Conservation (phyloP, 2,888 invertebrate species). For the Omphaloscelis lunosa region DNA sequence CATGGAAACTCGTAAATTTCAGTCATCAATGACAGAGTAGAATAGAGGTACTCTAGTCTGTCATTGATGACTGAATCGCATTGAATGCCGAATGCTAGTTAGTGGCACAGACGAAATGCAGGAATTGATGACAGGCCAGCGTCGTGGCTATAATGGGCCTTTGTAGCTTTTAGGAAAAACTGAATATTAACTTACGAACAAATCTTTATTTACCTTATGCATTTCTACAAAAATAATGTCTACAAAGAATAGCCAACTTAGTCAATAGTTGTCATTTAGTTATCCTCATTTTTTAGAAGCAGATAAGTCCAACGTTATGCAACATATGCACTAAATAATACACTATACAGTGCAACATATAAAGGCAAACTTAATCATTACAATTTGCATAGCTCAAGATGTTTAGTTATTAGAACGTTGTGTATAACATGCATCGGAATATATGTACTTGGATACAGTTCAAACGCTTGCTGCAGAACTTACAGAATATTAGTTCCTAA, state of each 20-base stretch:
- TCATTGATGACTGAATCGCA: no score
- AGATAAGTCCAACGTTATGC: no score
- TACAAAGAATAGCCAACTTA: not conserved
- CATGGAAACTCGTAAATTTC: not conserved
- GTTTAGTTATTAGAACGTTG: slow-evolving; percentile 13
- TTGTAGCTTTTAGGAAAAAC: not conserved
- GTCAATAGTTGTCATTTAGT: not conserved
- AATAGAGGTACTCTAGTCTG: not conserved
- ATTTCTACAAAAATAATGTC: not conserved
- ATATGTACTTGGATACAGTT: slow-evolving; percentile 1
- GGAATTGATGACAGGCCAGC: not conserved
- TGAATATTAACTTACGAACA: not conserved
- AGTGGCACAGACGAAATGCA: not conserved
- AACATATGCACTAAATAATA: no score
- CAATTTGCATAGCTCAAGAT: slow-evolving; percentile 3
- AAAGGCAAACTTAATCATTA: not conserved
- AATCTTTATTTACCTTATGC: not conserved
- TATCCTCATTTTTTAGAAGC: not conserved
- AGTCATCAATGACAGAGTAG: slow-evolving; percentile 6
- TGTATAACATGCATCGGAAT: not conserved
- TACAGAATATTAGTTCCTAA: slow-evolving; percentile 17
- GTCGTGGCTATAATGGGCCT: not conserved
- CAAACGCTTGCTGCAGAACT: slow-evolving; percentile 13
- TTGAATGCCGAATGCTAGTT: not conserved
- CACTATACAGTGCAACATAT: not conserved